Base-by-base conservation (phyloP, 2,113 vertebrate species). In the Oxyruncus cristatus region DNA sequence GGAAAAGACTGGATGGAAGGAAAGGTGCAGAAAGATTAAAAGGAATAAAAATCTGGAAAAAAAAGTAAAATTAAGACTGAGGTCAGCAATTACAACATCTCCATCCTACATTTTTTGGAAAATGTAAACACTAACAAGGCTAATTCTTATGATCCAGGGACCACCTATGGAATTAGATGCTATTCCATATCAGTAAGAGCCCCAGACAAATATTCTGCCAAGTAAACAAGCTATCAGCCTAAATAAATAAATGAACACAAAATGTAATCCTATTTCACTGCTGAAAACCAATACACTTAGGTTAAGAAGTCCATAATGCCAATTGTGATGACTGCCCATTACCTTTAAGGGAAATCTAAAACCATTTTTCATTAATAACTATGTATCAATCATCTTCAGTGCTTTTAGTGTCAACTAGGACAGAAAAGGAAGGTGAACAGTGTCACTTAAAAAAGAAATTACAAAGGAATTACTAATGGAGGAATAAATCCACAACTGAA, bases 241-340 rank as follows among this genome's bases (percentile, higher is more conserved):
- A 61, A 89, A 77, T 66, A 94, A 92, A 91, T 80, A 89, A 87
- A 74, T 55, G 8, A 81, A 76, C 22, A 86, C 59, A 84, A 91
- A 94, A 86, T 23, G 28, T 49, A 91, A 74, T 41, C 23, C 50
- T 76, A 58, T 62, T 47, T 94, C 73, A 58, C 17, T 81, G 33
- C n/a, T 89, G 39, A 86, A 86, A 17, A 73, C 19, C n/a, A n/a
- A n/a, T n/a, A 80, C 50, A 49, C 18, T 81, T 55, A 71, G 1
- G 9, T 39, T 87, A 79, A 80, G 59, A 88, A 86, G 76, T 49
- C 49, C 59, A 7, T 72, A 92, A 68, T 23, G 37, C 46, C 79
- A 50, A 33, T 27, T 58, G 22, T 53, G 46, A 80, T 35, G 20
- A 14, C 35, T 66, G 41, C 12, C 83, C 80, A 46, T 49, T 79